phyloP scores from a whole-genome alignment of 2,797 vertebrate genomes.

The Perdix hodgsoniae region DNA sequence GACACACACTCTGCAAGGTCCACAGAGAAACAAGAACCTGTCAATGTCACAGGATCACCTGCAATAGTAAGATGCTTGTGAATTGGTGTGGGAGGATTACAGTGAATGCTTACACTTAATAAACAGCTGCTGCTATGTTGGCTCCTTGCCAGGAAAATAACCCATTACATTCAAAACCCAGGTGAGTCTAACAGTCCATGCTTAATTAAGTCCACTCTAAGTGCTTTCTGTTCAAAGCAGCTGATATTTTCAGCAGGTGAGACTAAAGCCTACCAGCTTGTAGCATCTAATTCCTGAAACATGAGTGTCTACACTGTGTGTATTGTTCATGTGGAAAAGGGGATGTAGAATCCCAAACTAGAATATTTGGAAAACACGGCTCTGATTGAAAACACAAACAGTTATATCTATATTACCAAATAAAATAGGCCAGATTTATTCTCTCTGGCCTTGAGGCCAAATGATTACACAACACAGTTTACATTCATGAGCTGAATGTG shows the following conservation, averaged over 20 bases:
- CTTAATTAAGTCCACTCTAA: constrained; percentile 75
- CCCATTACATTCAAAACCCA: constrained; percentile 72
- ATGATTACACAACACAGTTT: background rate
- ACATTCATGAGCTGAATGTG: background rate
- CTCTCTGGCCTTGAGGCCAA: background rate
- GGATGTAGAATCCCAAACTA: background rate
- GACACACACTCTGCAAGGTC: background rate
- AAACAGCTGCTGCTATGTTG: constrained; percentile 52
- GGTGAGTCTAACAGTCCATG: constrained; percentile 73
- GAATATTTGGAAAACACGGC: background rate
- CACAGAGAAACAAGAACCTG: background rate
- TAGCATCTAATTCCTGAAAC: constrained; percentile 22
- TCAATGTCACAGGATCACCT: background rate
- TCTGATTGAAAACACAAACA: background rate
- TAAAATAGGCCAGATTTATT: background rate
- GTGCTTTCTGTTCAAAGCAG: constrained; percentile 69
- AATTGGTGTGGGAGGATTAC: constrained; percentile 32
- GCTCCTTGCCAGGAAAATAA: constrained; percentile 77
- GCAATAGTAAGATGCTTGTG: constrained; percentile 35
- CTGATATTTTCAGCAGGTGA: constrained; percentile 79
- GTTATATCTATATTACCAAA: background rate
- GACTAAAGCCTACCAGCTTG: constrained; percentile 79
- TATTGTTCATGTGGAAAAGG: background rate
- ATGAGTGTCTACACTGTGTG: fast-evolving
- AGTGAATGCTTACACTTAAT: constrained; percentile 33